phyloP scores from a whole-genome alignment of 2,113 vertebrate species.

The Lepidothrix coronata region DNA sequence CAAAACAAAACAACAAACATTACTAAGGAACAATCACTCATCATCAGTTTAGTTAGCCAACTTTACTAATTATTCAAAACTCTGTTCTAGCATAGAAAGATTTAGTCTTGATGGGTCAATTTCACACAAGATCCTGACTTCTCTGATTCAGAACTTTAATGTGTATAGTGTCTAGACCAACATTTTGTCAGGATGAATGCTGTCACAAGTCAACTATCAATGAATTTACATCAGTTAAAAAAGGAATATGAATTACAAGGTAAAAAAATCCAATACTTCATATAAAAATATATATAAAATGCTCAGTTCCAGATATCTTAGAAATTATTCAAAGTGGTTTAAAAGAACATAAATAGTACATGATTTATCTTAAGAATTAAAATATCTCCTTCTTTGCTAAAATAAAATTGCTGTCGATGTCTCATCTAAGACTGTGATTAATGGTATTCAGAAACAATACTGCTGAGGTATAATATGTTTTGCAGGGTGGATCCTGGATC shows the following conservation, averaged over 20 bases:
- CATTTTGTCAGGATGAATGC: not conserved
- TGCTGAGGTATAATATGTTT: not conserved
- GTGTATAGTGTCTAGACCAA: not conserved
- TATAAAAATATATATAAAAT: not conserved
- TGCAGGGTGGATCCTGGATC: not conserved
- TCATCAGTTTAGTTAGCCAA: not conserved
- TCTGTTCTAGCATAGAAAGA: not conserved
- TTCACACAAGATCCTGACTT: not conserved
- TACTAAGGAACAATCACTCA: not conserved
- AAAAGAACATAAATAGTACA: not conserved
- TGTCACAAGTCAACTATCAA: not conserved
- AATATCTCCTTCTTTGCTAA: not conserved
- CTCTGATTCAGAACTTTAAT: not conserved
- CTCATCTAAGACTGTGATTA: not conserved
- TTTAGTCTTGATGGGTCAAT: not conserved
- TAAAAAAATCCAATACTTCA: not conserved
- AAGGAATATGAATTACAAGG: not conserved
- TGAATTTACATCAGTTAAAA: not conserved
- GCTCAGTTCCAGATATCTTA: not conserved
- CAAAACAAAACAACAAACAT: not conserved
- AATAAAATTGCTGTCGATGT: not conserved
- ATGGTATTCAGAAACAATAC: not conserved
- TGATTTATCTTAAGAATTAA: not conserved
- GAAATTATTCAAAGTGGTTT: not conserved
- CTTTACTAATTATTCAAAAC: not conserved